Evolutionary conservation across 2,888 invertebrate species (phyloP), one percentile per base, ranked within the genome.

Genomic region (Acronicta alni): DNA sequence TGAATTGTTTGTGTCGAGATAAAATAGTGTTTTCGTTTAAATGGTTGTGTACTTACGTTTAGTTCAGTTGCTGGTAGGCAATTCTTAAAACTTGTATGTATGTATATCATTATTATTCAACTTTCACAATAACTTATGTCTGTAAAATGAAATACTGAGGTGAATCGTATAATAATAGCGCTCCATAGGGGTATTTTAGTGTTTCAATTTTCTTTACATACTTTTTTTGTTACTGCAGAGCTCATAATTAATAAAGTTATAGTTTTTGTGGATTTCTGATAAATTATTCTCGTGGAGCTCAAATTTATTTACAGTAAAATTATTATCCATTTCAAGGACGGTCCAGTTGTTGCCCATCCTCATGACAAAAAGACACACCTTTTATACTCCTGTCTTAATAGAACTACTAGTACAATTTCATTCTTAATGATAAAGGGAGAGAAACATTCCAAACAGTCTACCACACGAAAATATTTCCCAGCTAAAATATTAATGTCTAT

Each of bases 1-100:
- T 12, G 17, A 51, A 15, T 54, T 62, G 48, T 62, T 58, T 54
- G 39, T 43, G 39, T 60, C 10, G 10, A 44, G 23, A 57, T 39
- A 48, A 57, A 59, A 52, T 59, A 39, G n/a, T 15, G 14, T 57
- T 47, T 60, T 23, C 39, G 35, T 60, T 54, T 55, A 69, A 61
- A 48, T 17, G 43, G 47, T 41, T 67, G 23, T 20, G 23, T 37
- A 43, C 18, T 72, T 41, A 44, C 2, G 20, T 44, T 30, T 45
- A 67, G 51, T 37, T 46, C 35, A 39, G 8, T 47, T 57, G 1
- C 23, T 48, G 8, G 42, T 37, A 16, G 32, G n/a, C n/a, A n/a
- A n/a, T n/a, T n/a, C n/a, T n/a, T n/a, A n/a, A n/a, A n/a, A n/a
- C n/a, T n/a, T n/a, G n/a, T n/a, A n/a, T n/a, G n/a, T n/a, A n/a